phyloP scores from a whole-genome alignment of 2,113 vertebrate species.

The Cyrtonyx montezumae region DNA sequence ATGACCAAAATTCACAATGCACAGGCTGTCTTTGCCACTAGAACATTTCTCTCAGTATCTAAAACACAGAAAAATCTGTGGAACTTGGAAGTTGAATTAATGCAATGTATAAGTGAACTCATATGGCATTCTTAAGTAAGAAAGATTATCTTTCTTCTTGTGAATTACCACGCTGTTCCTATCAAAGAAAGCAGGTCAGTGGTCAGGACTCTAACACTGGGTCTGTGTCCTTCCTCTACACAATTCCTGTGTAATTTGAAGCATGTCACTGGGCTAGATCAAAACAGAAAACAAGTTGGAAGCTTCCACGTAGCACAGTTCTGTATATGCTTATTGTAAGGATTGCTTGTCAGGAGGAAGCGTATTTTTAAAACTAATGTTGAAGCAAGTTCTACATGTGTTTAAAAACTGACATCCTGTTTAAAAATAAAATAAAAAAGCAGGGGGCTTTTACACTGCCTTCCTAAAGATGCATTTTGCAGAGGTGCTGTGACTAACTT shows the following conservation, averaged over 20 bases:
- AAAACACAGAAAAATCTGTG: conserved; percentile 5
- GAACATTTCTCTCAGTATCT: neutral
- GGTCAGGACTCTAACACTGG: neutral
- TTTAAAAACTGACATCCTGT: neutral
- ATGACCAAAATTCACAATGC: neutral
- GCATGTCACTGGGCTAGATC: neutral
- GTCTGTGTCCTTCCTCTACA: conserved; percentile 13
- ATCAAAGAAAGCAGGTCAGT: conserved; percentile 28
- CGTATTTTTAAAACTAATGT: neutral
- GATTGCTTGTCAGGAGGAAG: neutral
- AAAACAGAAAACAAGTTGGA: neutral
- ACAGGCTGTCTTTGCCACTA: neutral
- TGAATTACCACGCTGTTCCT: conserved; percentile 52
- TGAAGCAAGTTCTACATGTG: neutral
- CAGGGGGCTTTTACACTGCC: neutral
- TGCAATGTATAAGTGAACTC: neutral
- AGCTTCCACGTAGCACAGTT: neutral
- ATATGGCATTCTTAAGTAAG: conserved; percentile 35
- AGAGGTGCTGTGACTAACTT: neutral
- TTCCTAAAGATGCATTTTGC: neutral
- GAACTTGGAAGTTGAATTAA: conserved; percentile 28
- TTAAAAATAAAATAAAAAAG: neutral
- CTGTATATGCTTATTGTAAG: neutral
- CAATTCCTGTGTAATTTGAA: neutral
- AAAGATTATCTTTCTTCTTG: conserved; percentile 38